Evolutionary conservation across 2,797 vertebrate genomes (phyloP), one percentile per base, ranked within the genome.

Genomic region (Phyllotis vaccarum): DNA sequence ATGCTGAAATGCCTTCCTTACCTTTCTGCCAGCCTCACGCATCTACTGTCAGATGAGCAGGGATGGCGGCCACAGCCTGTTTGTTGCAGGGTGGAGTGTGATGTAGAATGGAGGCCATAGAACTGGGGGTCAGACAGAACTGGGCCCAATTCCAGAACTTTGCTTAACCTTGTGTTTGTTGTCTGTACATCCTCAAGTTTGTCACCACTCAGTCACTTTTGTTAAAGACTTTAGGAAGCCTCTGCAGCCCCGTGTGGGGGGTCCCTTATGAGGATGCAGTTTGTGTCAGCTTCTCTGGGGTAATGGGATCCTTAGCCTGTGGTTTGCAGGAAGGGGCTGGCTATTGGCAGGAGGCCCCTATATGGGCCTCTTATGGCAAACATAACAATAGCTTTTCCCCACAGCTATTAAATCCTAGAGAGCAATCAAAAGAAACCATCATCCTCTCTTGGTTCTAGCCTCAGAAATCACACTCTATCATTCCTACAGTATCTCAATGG

Each of bases 111-210:
- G 58, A 52, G 56, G 81, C 13, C 27, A 49, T 43, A 46, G 80
- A 62, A 70, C 68, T 95, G 10, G 12, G 54, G 40, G 17, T 40
- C 49, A 79, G 19, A 58, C 21, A 37, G 72, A 75, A 66, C 83
- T 70, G 34, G n/a, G 58, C 70, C 29, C 66, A 3, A 9, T 37
- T 22, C 34, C 14, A 24, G 56, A 62, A 66, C 17, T 94, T 58
- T 19, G 4, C 24, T 72, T 49, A 40, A 37, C 14, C 6, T 70
- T 19, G 1, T 9, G 6, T 79, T 21, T 34, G 81, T 75, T n/a
- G 24, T 27, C 70, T n/a, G 0, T 70, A 0, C 9, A 2, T 16
- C 56, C 49, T n/a, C 0, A 49, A 9, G 24, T 58, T 27, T 46
- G n/a, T 80, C 22, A 81, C 1, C 31, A 34, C 16, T 17, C 46